Evolutionary conservation across 2,797 vertebrate genomes (phyloP).

Genomic region (Gallinago stenura): DNA sequence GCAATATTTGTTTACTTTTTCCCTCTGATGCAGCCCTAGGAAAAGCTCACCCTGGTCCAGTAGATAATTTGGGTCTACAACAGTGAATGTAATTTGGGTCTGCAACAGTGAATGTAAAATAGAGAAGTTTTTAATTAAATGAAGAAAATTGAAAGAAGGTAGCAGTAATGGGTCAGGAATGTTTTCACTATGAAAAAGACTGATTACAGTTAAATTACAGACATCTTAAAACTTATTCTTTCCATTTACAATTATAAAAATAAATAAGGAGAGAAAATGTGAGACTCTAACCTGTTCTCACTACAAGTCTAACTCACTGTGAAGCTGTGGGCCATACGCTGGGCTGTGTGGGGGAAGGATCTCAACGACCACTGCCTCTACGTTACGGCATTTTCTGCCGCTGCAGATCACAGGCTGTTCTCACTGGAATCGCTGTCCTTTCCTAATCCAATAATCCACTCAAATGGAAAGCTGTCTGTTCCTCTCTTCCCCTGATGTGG

Average conservation of each 20-base stretch:
- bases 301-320: not conserved
- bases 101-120: not conserved
- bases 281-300: not conserved
- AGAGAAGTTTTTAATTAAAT: not conserved
- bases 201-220: slow-evolving; percentile 11
- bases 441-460: slow-evolving; percentile 9
- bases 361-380: not conserved
- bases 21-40: not conserved
- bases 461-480: not conserved
- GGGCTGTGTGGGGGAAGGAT: not conserved
- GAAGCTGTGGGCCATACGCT: not conserved
- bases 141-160: not conserved
- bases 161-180: not conserved
- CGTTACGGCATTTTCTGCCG: not conserved
- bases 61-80: not conserved
- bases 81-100: not conserved
- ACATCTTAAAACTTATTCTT: not conserved
- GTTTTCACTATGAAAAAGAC: not conserved
- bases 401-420: not conserved
- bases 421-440: not conserved
- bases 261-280: slow-evolving; percentile 64
- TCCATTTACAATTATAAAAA: slow-evolving; percentile 65
- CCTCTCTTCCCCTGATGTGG: not conserved
- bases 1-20: not conserved
- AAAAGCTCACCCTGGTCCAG: not conserved